phyloP scores from a whole-genome alignment of 37 sponge, comb jelly and placozoan genomes.

The Hormiphora californensis region DNA sequence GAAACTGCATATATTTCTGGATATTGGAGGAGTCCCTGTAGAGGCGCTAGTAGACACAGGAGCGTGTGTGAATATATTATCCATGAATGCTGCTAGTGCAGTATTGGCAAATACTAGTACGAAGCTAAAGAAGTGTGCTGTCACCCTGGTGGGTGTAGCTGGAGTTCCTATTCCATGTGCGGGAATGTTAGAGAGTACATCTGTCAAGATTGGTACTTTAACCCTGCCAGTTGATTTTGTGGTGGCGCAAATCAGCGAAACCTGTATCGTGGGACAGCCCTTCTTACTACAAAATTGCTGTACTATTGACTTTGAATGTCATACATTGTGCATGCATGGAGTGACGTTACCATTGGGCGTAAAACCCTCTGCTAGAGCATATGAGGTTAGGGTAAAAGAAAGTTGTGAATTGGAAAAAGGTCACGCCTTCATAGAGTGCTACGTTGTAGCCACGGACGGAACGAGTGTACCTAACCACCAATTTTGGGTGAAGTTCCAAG shows the following conservation, averaged over 20 bases:
- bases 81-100: too few species aligned
- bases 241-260: neutral
- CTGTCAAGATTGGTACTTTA: neutral
- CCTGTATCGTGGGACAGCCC: constrained; percentile 1
- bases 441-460: too few species aligned
- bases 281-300: neutral
- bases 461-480: too few species aligned
- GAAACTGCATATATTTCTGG: too few species aligned
- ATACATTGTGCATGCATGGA: neutral
- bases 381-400: too few species aligned
- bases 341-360: neutral
- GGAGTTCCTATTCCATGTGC: neutral
- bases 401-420: too few species aligned
- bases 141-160: constrained; percentile 9
- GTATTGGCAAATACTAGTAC: neutral
- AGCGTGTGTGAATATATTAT: constrained; percentile 1
- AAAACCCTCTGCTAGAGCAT: neutral
- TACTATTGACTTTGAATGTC: neutral
- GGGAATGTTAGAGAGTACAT: neutral
- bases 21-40: neutral
- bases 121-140: too few species aligned
- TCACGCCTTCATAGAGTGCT: too few species aligned
- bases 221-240: neutral
- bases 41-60: neutral
- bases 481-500: too few species aligned